phyloP scores from a whole-genome alignment of 2,113 vertebrate genomes.

The Perca schrenkii region DNA sequence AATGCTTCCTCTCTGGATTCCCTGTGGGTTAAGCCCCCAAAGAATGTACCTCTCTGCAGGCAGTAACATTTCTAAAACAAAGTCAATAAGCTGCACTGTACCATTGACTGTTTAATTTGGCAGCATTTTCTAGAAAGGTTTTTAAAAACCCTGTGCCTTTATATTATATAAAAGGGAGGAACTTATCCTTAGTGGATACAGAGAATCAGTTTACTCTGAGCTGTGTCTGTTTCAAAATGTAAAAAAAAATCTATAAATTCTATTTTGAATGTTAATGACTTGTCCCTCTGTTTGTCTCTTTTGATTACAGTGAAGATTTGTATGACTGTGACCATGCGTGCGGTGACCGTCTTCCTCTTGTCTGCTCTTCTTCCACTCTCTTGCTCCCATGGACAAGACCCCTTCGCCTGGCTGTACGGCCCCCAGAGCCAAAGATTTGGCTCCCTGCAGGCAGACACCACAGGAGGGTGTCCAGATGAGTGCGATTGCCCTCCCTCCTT shows the following conservation, averaged over 20 bases:
- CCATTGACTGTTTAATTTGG: constrained; percentile 7
- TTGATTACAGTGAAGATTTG: constrained; percentile 41
- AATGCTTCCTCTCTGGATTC: constrained; percentile 29
- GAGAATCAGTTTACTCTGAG: neutral
- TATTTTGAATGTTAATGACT: neutral
- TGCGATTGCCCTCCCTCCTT: constrained; percentile 95
- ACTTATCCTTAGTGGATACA: neutral
- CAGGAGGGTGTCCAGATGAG: constrained; percentile 88
- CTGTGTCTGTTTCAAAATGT: neutral
- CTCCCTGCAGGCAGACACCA: constrained; percentile 65
- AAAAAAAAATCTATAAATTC: neutral
- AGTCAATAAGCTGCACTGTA: neutral
- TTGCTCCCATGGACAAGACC: constrained; percentile 83
- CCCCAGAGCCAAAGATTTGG: constrained; percentile 72
- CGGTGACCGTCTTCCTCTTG: constrained; percentile 67
- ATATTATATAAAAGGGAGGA: neutral
- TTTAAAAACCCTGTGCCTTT: neutral
- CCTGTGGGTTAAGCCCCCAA: constrained; percentile 59
- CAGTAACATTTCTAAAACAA: constrained; percentile 42
- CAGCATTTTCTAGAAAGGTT: neutral
- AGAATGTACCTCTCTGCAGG: constrained; percentile 64
- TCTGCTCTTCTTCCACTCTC: constrained; percentile 82
- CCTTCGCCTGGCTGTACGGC: constrained; percentile 88
- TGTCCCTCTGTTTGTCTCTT: constrained; percentile 23
- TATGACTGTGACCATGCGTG: constrained; percentile 77